Conservation (phyloP, 2,113 vertebrate species). For the Scytalopus superciliaris region DNA sequence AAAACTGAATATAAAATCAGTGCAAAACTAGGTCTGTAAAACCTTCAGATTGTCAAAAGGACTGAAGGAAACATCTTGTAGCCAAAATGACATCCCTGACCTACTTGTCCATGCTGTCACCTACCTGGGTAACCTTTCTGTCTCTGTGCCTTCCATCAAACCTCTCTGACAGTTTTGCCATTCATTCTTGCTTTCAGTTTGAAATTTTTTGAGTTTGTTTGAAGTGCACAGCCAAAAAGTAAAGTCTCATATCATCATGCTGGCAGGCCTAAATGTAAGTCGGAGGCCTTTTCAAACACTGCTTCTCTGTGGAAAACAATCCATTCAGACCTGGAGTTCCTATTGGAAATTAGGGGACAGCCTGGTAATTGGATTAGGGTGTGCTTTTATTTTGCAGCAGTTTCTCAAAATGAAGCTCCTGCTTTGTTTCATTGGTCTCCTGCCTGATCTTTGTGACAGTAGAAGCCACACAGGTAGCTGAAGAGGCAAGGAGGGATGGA, state of each 20-base stretch:
- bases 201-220: slow-evolving; percentile 12
- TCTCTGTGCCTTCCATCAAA: not conserved
- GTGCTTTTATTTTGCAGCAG: not conserved
- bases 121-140: not conserved
- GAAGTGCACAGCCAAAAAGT: slow-evolving; percentile 7
- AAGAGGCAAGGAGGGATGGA: not conserved
- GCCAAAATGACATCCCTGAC: not conserved
- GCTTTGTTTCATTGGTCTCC: slow-evolving; percentile 14
- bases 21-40: not conserved
- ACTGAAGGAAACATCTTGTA: not conserved
- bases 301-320: not conserved
- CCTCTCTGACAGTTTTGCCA: not conserved
- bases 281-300: slow-evolving; percentile 4
- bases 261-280: not conserved
- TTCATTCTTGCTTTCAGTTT: not conserved
- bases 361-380: slow-evolving; percentile 31
- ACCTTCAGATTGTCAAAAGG: not conserved
- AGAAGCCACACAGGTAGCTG: not conserved
- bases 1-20: not conserved
- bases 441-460: not conserved
- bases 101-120: not conserved
- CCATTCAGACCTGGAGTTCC: not conserved
- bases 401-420: slow-evolving; percentile 31
- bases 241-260: not conserved
- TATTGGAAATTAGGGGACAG: slow-evolving; percentile 17